Base-by-base conservation (phyloP, 2,113 vertebrate genomes). In the Anarrhichthys ocellatus region DNA sequence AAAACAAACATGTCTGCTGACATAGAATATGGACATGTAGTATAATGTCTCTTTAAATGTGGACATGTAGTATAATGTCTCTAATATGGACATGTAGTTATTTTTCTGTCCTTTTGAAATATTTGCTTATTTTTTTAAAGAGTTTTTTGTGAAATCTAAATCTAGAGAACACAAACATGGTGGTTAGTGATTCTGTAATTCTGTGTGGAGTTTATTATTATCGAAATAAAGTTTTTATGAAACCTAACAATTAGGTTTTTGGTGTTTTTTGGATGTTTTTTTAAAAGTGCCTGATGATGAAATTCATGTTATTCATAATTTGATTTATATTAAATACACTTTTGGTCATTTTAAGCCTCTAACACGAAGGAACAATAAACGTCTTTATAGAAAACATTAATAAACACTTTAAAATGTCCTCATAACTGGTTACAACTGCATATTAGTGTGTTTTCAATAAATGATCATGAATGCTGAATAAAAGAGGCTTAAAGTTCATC, bases 201-300 rank as follows among this genome's bases (percentile, higher is more conserved):
- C 71, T 48, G 52, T 80, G 18, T 40, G 11, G n/a, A 77, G 14
- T 78, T 87, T 73, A 15, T 78, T 82, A 32, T 73, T 85, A 32
- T 68, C n/a, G 20, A 0, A 91, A 90, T 91, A 88, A 89, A 91
- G 32, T 73, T 88, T 90, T 76, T 84, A 32, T 75, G 62, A 50
- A 9, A 77, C 46, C 62, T 66, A 27, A 73, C 10, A 74, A 40
- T 13, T 9, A 0, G 22, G 2, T 17, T 2, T 29, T 17, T 52
- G n/a, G 9, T 24, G 22, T 54, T 29, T 29, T 58, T 29, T 27
- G 2, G 13, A 3, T 48, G 9, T 20, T 0, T 29, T 72, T 65
- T 82, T 32, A 15, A 27, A 52, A 34, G n/a, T 40, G 7, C 2
- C 3, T 62, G 10, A 27, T 24, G 9, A 17, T 56, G 3, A 38